Evolutionary conservation across 2,113 vertebrate genomes (phyloP), one percentile per base, ranked within the genome.

Genomic region (Myotis yumanensis): DNA sequence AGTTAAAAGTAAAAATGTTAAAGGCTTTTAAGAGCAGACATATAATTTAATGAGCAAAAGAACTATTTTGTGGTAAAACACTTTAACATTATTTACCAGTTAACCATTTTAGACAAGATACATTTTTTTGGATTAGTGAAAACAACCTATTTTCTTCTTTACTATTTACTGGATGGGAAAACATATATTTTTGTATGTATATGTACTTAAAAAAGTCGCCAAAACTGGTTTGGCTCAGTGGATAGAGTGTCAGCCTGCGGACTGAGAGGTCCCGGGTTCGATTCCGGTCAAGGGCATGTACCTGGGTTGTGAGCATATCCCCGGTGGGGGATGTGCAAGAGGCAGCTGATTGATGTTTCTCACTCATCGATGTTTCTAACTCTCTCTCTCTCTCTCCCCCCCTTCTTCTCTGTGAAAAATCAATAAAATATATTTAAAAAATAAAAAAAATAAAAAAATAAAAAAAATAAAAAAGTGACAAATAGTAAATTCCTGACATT

Each of bases 401-500:
- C n/a, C n/a, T n/a, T n/a, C n/a, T n/a, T n/a, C n/a, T n/a, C n/a
- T n/a, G n/a, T n/a, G n/a, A n/a, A n/a, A n/a, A n/a, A n/a, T n/a
- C n/a, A n/a, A n/a, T n/a, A n/a, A n/a, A n/a, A n/a, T n/a, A n/a
- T n/a, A n/a, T n/a, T n/a, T n/a, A n/a, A n/a, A n/a, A n/a, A n/a
- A n/a, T n/a, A n/a, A n/a, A n/a, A n/a, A n/a, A n/a, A n/a, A n/a
- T n/a, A n/a, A n/a, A n/a, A 43, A 52, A 71, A 76, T 43, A 43
- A 52, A 71, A 76, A 43, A 52, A 71, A 76, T 43, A 43, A 52
- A 71, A 76, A 89, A 94, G 9, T 35, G 62, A 85, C 37, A 94
- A 80, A 85, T 9, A 89, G 7, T 48, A 95, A 82, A 93, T 89
- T 82, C 62, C 80, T 95, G 46, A 46, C 25, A 92, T 76, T 95